Base-by-base conservation (phyloP, 2,888 invertebrate genomes). In the Drosophila niveifrons region DNA sequence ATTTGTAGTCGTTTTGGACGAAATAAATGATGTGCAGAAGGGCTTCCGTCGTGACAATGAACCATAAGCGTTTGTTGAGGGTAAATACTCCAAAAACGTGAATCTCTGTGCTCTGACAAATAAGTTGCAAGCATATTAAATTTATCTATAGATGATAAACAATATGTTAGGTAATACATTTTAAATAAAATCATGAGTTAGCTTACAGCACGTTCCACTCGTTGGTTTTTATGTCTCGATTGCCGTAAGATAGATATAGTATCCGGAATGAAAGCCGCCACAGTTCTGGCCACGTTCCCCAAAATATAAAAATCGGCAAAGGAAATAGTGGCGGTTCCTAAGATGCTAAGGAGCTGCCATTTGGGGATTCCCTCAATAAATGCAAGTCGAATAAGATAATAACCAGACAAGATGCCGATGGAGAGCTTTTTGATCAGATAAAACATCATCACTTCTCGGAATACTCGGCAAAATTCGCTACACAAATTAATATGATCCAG, bases 171-270 rank as follows among this genome's bases (percentile, higher is more conserved):
- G 8, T 2, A 31, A 31, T 31, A 2, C 10, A 9, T 8, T 31
- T 10, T 2, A 10, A 10, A 9, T 2, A 8, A 31, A 9, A 8
- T 0, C 31, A 31, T 31, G 1, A 1, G 7, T 10, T 31, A 31
- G 10, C 59, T 63, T 29, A 63, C 55, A 39, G 41, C 47, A 18
- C 55, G 39, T 48, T 63, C 39, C 1, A 63, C 41, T 1, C 9
- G 29, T 1, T 18, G 31, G n/a, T 13, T 1, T n/a, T 55, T 55
- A 23, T 18, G 8, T 1, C 18, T 2, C 4, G 46, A 15, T 17
- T 62, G 47, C 3, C 31, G 11, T 6, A 55, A 31, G 1, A 17
- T 9, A 2, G 39, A n/a, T 7, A 55, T 28, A 4, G 11, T 47
- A 41, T 17, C 4, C 8, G 53, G 53, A 1, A 63, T 41, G 2